Evolutionary conservation across 2,888 invertebrate genomes (phyloP).

Genomic region (Idaea straminata): DNA sequence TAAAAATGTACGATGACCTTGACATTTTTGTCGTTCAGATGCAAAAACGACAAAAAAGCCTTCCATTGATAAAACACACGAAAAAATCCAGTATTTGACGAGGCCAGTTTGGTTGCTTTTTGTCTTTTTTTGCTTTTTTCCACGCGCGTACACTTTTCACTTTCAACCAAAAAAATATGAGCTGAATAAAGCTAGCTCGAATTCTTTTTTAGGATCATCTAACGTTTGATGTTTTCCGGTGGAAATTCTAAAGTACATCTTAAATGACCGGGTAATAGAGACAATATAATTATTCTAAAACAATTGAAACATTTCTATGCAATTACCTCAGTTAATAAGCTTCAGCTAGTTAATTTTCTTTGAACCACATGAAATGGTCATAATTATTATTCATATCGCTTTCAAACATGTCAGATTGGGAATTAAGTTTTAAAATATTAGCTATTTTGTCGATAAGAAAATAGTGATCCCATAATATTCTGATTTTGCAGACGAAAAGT

Average conservation of each 20-base stretch:
- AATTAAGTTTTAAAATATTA: no score
- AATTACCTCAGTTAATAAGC: not conserved
- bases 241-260: slow-evolving; percentile 24
- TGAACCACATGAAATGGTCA: not conserved
- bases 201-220: slow-evolving; percentile 37
- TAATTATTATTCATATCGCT: not conserved
- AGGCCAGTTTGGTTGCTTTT: slow-evolving; percentile 23
- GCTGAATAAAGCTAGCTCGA: slow-evolving; percentile 33
- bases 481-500: no score
- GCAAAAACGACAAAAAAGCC: not conserved
- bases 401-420: not conserved
- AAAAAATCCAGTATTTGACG: slow-evolving; percentile 27
- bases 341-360: not conserved
- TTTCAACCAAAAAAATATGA: slow-evolving; percentile 36
- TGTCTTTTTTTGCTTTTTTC: slow-evolving; percentile 21
- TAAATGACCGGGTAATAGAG: slow-evolving; percentile 27
- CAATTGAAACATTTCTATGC: not conserved
- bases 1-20: not conserved
- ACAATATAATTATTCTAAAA: slow-evolving; percentile 23
- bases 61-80: slow-evolving; percentile 28
- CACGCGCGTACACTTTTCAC: slow-evolving; percentile 32
- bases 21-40: not conserved
- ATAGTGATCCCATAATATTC: no score
- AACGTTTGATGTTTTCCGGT: slow-evolving; percentile 32
- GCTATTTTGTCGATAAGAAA: no score